phyloP scores from a whole-genome alignment of 2,113 vertebrate genomes.

The Amazona vittata region DNA sequence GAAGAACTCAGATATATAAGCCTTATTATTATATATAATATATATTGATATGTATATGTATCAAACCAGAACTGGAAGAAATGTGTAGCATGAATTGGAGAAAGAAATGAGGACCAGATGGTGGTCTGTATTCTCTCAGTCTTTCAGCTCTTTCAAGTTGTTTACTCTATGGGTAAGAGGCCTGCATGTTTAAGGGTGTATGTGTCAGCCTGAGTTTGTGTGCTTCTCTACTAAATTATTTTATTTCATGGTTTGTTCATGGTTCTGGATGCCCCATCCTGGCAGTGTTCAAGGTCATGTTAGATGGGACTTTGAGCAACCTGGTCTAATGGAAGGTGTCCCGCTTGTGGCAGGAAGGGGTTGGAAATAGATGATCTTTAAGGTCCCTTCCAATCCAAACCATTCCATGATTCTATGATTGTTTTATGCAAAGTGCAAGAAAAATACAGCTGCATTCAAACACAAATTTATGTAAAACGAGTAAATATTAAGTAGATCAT shows the following conservation, averaged over 20 bases:
- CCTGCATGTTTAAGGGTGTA: neutral
- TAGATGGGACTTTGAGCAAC: neutral
- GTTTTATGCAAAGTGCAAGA: neutral
- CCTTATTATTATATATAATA: neutral
- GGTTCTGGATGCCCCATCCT: neutral
- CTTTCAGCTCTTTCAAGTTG: neutral
- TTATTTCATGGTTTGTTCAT: neutral
- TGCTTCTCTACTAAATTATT: neutral
- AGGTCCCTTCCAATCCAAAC: neutral
- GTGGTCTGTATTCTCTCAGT: neutral
- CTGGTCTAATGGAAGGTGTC: neutral
- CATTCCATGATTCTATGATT: neutral
- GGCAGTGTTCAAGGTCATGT: neutral
- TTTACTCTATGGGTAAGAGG: neutral
- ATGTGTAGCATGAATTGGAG: neutral
- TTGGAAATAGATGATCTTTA: neutral
- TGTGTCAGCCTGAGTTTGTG: neutral
- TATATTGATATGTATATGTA: neutral
- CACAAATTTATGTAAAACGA: neutral
- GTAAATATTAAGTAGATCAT: neutral
- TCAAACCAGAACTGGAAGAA: neutral
- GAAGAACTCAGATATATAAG: neutral
- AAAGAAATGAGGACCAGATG: neutral
- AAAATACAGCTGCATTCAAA: neutral
- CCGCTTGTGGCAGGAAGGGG: neutral